Evolutionary conservation across 1,140 invertebrate species (phyloP), one percentile per base, ranked within the genome.

Genomic region (Zaprionus inermis): DNA sequence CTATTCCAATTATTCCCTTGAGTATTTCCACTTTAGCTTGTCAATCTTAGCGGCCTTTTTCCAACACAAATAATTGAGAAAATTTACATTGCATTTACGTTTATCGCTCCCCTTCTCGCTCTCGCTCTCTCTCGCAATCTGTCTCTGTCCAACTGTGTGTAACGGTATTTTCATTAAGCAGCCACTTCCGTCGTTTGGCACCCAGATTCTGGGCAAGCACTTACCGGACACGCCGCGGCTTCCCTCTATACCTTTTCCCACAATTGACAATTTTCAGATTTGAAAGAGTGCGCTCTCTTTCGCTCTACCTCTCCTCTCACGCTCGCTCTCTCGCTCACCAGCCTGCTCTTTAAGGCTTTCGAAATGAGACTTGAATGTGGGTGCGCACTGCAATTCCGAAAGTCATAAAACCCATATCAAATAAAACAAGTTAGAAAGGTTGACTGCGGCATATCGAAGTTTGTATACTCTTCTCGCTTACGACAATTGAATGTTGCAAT

Each of bases 391-490:
- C 59, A 49, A 73, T 65, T 56, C 55, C 65, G 52, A 78, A 65
- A 84, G 78, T 70, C 78, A 85, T 85, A 81, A 85, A 84, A 63
- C 24, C 64, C 61, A 54, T 54, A 54, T 52, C 60, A 69, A 22
- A 24, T 59, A 59, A 32, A 22, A 64, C 14, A 54, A 67, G 41
- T 38, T n/a, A 38, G n/a, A 44, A 9, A 44, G 2, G 7, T 16
- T 44, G 2, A 3, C 0, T 3, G 3, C 16, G 2, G 3, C 5
- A 44, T 44, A n/a, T 9, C 38, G 38, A 16, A 16, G n/a, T n/a
- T 16, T 44, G 16, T 16, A 44, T 44, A 18, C 38, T 9, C 38
- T 38, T 3, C 5, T 14, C 7, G 24, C 24, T 28, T 28, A 5
- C 5, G 24, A 5, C 24, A 14, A 38, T 0, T 5, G 5, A 38